phyloP scores from a whole-genome alignment of 2,888 invertebrate species.

The Eurois occulta region DNA sequence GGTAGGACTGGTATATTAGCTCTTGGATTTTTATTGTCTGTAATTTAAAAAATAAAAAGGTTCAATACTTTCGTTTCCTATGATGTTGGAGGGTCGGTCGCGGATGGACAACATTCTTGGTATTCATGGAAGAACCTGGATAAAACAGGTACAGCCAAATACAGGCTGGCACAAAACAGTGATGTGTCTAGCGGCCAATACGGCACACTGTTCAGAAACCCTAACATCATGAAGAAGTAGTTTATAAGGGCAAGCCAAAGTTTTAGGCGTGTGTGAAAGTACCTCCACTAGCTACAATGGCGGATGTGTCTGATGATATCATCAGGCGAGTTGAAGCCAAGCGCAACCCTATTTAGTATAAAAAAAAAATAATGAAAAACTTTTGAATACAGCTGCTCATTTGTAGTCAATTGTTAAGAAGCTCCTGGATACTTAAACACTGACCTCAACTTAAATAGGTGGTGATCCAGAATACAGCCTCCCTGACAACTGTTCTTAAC shows the following conservation, averaged over 20 bases:
- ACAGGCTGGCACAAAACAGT: neutral
- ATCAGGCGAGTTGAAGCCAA: no score
- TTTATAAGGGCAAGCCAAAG: neutral
- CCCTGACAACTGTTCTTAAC: neutral
- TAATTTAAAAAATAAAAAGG: constrained; percentile 15
- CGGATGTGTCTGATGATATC: neutral
- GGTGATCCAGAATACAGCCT: neutral
- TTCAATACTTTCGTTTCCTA: constrained; percentile 38
- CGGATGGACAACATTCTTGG: neutral
- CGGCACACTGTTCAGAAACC: neutral
- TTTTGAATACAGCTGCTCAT: neutral
- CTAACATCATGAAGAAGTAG: neutral
- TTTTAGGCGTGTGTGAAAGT: neutral
- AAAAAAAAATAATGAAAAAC: neutral
- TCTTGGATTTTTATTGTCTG: constrained; percentile 95
- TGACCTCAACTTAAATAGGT: neutral
- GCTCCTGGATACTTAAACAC: neutral
- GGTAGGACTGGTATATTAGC: constrained; percentile 96
- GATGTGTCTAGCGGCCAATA: neutral
- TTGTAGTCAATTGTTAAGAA: neutral
- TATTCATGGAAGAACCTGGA: neutral
- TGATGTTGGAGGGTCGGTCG: constrained; percentile 16
- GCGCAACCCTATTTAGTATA: no score
- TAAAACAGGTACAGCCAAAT: neutral
- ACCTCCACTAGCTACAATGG: neutral